Conservation (phyloP, 2,797 vertebrate species). For the Hemibagrus guttatus region DNA sequence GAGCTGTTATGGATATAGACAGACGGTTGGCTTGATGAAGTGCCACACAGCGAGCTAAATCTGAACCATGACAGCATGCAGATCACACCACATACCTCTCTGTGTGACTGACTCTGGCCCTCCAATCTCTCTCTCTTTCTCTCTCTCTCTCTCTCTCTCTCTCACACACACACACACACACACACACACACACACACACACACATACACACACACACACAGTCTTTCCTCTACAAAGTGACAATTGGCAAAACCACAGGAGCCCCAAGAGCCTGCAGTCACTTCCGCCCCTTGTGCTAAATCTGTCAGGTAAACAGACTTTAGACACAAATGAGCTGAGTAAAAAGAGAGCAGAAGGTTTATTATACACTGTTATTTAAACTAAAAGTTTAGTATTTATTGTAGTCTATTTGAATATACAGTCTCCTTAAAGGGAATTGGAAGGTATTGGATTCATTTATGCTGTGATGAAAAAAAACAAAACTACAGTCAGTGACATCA, state of each 20-base stretch:
- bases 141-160: neutral
- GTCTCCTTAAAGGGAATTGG: neutral
- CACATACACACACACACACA: conserved; percentile 22
- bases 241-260: conserved; percentile 57
- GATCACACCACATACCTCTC: conserved; percentile 47
- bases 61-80: conserved; percentile 42
- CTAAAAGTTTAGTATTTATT: neutral
- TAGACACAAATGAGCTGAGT: conserved; percentile 22
- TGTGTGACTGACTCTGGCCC: conserved; percentile 47
- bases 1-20: conserved; percentile 49
- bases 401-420: neutral
- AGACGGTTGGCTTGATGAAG: conserved; percentile 39
- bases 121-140: conserved; percentile 10
- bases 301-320: conserved; percentile 49
- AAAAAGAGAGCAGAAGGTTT: neutral
- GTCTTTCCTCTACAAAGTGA: conserved; percentile 33
- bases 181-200: conserved; percentile 32
- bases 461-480: neutral
- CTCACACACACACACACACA: neutral
- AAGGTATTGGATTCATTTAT: no score
- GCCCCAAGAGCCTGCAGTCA: conserved; percentile 40
- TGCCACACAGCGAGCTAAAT: conserved; percentile 42
- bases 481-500: neutral
- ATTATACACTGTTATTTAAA: neutral
- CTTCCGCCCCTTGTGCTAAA: conserved; percentile 54